phyloP scores from a whole-genome alignment of 1,140 invertebrate genomes.

The Branchinecta lindahli region DNA sequence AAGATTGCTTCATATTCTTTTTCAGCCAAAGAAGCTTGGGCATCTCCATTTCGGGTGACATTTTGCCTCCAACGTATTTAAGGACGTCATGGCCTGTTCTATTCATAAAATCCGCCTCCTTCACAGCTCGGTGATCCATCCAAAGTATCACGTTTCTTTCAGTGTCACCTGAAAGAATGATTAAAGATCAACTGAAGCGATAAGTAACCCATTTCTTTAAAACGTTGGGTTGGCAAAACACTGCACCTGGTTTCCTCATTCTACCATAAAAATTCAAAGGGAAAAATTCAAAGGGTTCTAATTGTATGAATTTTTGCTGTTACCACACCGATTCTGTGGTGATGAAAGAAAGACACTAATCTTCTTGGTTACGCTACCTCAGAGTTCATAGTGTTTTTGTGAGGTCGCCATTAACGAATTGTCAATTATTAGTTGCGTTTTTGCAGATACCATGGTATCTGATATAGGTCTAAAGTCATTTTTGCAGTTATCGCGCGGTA shows the following conservation, averaged over 20 bases:
- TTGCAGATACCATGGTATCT: too few species aligned
- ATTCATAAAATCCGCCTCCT: constrained; percentile 71
- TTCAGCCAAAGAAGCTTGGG: constrained; percentile 94
- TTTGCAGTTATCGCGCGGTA: too few species aligned
- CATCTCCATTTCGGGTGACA: constrained; percentile 88
- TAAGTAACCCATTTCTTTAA: constrained; percentile 13
- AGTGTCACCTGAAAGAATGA: constrained; percentile 36
- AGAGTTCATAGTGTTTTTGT: too few species aligned
- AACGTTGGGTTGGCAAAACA: constrained; percentile 19
- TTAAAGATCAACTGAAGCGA: background rate
- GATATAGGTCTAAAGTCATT: too few species aligned
- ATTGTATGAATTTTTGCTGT: too few species aligned
- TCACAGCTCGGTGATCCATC: constrained; percentile 84
- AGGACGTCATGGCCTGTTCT: constrained; percentile 53
- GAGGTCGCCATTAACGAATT: too few species aligned
- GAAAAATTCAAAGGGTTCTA: too few species aligned
- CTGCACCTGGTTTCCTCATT: background rate
- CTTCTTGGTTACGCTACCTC: too few species aligned
- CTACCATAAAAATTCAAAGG: background rate
- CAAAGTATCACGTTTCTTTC: constrained; percentile 82
- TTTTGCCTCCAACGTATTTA: constrained; percentile 71
- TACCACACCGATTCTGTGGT: background rate
- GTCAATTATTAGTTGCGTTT: too few species aligned
- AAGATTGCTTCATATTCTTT: constrained; percentile 48
- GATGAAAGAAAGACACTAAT: too few species aligned